A percentile compares a stretch with the other conserved stretches of the same genome.
phyloP scores from a whole-genome alignment of 2,888 invertebrate species.

The Volucella zonaria region DNA sequence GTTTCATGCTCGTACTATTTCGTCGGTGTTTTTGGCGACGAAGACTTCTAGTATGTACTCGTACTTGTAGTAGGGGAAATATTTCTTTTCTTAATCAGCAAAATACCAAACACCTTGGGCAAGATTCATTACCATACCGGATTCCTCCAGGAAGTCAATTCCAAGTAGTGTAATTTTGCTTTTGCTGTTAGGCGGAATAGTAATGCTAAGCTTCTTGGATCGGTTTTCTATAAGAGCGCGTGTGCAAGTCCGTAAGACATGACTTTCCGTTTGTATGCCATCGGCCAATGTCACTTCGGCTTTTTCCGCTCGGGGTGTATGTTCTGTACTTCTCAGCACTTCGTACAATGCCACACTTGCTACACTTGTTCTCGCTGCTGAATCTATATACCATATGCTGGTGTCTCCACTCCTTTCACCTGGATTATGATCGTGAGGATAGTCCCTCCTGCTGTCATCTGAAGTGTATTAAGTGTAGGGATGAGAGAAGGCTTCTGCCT shows the following conservation, averaged over 20 bases:
- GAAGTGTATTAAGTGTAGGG: neutral
- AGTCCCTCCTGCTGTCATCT: neutral
- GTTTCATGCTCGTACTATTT: too few relatives aligned
- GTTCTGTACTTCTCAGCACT: neutral
- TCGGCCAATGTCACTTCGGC: constrained; percentile 10
- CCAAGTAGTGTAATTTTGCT: constrained; percentile 6
- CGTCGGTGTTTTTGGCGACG: too few relatives aligned
- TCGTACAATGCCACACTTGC: neutral
- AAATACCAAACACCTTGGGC: constrained; percentile 1
- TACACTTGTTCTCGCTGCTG: neutral
- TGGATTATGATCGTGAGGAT: neutral
- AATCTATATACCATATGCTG: neutral
- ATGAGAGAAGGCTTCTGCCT: neutral
- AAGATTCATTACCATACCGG: neutral
- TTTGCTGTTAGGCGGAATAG: neutral
- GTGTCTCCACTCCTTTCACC: too few relatives aligned
- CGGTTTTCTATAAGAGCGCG: neutral
- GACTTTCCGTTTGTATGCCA: neutral
- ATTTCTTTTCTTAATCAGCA: neutral
- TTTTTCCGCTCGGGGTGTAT: neutral
- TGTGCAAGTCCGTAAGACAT: neutral
- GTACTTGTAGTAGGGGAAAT: neutral
- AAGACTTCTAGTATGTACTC: too few relatives aligned
- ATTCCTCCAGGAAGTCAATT: constrained; percentile 12
- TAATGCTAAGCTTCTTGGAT: neutral